Conservation (phyloP, 1,140 invertebrate species). For the Parapsyche elsis region DNA sequence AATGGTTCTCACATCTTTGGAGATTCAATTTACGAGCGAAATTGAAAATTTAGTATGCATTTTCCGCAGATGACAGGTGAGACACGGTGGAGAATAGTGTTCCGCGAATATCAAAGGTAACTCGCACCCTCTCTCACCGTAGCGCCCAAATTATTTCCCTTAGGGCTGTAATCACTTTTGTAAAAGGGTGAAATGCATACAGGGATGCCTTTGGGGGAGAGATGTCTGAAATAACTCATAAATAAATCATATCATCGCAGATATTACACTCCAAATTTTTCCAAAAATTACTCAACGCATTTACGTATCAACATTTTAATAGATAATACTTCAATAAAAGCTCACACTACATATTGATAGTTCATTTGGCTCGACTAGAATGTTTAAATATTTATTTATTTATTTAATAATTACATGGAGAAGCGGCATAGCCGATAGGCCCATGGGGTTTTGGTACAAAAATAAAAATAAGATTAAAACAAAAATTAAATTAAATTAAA, state of each 20-base stretch:
- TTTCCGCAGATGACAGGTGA: conserved; percentile 27
- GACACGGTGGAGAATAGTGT: conserved; percentile 5
- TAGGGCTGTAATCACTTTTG: conserved; percentile 24
- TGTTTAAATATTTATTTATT: too few species aligned
- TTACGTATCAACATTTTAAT: too few species aligned
- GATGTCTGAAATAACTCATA: conserved; percentile 17
- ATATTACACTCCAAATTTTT: too few species aligned
- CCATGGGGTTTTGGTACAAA: too few species aligned
- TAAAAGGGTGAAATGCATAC: conserved; percentile 31
- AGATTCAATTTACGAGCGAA: conserved; percentile 21
- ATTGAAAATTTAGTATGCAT: conserved; percentile 26
- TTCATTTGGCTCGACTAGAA: too few species aligned
- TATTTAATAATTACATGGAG: too few species aligned
- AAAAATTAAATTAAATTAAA: too few species aligned
- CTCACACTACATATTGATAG: too few species aligned
- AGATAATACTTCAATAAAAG: too few species aligned
- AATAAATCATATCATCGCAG: conserved; percentile 6
- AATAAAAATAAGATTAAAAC: too few species aligned
- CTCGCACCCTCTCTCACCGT: neutral
- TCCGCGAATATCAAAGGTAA: conserved; percentile 6
- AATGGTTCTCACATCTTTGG: neutral
- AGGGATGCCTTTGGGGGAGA: neutral
- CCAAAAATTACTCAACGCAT: too few species aligned
- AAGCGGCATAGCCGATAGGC: too few species aligned
- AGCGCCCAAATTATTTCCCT: conserved; percentile 23